Percentiles rank a stretch among this genome's conserved stretches.
These are phyloP conservation scores for Pyrgilauda ruficollis DNA, from an alignment of 2,113 vertebrate genomes.

Conservation along the genomic window DNA sequence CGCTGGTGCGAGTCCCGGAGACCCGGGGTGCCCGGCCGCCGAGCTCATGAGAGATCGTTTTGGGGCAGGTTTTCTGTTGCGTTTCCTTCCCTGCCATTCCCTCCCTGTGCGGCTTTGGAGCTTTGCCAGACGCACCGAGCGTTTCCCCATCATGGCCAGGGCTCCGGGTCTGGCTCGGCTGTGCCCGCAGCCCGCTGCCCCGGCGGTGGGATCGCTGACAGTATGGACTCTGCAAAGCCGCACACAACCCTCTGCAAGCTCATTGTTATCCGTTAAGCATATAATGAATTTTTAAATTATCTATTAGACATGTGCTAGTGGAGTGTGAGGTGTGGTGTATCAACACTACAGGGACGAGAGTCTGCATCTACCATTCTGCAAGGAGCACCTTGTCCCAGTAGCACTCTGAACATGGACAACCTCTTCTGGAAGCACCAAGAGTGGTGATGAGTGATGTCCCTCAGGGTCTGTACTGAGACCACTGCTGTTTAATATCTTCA, in stretches of 20 bases:
- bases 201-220: fast-evolving
- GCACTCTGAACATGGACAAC: neutral
- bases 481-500: neutral
- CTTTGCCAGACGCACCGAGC: neutral
- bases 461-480: fast-evolving
- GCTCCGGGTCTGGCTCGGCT: fast-evolving
- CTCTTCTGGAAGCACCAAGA: neutral
- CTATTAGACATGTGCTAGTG: neutral
- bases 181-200: neutral
- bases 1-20: neutral
- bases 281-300: neutral
- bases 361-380: neutral
- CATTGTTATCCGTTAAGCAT: neutral
- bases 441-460: neutral
- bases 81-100: neutral
- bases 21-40: neutral
- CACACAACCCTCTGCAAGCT: neutral
- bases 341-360: neutral
- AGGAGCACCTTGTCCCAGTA: neutral
- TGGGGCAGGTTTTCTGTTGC: neutral
- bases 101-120: neutral
- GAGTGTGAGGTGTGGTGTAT: neutral
- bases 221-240: neutral
- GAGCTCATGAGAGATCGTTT: neutral
- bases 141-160: neutral